Base-by-base conservation (phyloP, 1,140 invertebrate genomes). In the Pararge aegeria region DNA sequence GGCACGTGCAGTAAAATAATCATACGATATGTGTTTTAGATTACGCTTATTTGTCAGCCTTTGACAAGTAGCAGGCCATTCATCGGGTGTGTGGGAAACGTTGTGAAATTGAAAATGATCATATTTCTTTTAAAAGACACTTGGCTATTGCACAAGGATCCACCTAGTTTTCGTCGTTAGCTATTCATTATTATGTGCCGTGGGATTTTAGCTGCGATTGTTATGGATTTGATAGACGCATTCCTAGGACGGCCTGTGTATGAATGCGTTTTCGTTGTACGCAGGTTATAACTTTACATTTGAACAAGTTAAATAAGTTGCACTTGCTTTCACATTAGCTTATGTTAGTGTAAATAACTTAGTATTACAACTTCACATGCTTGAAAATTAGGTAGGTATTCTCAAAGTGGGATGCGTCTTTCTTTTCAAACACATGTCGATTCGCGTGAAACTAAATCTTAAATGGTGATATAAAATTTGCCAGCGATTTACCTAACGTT, bases 81-180 rank as follows among this genome's bases (percentile, higher is more conserved):
- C 81, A 83, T 80, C 62, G 61, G 59, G 24, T 52, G 68, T 87
- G 85, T 89, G 86, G 84, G 86, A 89, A 89, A 76, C 61, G 62
- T 89, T 80, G 78, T 83, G 86, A 89, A 89, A 89, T 87, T 89
- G 80, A 86, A 84, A 85, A 89, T 87, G 82, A 89, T 89, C 84
- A 81, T 89, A 89, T 87, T 87, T 87, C 84, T 86, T 86, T 82
- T 82, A 85, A 86, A 87, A 87, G 73, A 89, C 83, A 80, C 82
- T 63, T 68, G 70, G 71, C 79, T 75, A 78, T 87, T 89, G 86
- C 83, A 87, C 83, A 88, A 87, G 83, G 86, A 89, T 89, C 86
- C 86, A 87, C 86, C 86, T 89, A 89, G 84, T 89, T 89, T 89
- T 87, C 78, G 86, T 80, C 70, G 83, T 83, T 84, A 87, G 75